These are phyloP conservation scores for Diachasmimorpha longicaudata DNA, from an alignment of 1,140 invertebrate species.

Conservation along the genomic window DNA sequence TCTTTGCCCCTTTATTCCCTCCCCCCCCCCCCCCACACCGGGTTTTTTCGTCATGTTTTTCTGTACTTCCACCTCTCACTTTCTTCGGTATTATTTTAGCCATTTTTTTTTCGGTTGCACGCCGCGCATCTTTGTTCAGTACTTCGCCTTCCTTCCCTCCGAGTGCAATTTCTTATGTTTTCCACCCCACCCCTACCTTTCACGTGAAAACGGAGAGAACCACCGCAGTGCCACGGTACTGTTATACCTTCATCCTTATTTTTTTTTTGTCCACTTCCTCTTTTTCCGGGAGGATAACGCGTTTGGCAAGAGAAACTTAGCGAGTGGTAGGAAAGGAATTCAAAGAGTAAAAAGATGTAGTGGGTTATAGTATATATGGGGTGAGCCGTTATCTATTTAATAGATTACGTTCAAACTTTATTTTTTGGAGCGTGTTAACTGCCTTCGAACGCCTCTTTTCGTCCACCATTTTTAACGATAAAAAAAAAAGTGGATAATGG, in stretches of 20 bases:
- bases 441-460: constrained; percentile 22
- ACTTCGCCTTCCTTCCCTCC: background rate
- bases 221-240: background rate
- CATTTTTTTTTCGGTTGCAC: background rate
- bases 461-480: constrained; percentile 5
- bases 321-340: background rate
- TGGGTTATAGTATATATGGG: background rate
- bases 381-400: constrained; percentile 43
- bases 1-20: constrained; percentile 18
- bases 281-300: background rate
- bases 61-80: background rate
- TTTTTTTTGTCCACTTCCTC: background rate
- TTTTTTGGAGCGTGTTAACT: constrained; percentile 42
- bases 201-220: background rate
- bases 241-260: constrained; percentile 2
- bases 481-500: constrained; percentile 14
- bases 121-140: background rate
- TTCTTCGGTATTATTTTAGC: background rate
- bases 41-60: constrained; percentile 6
- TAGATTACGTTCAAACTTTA: constrained; percentile 43
- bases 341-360: background rate
- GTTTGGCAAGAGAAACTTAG: background rate
- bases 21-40: no score
- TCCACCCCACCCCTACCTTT: background rate
- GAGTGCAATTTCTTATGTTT: background rate